A percentile compares a stretch with the other conserved stretches of the same genome.
phyloP scores from a whole-genome alignment of 2,113 vertebrate species.

The Perccottus glenii region DNA sequence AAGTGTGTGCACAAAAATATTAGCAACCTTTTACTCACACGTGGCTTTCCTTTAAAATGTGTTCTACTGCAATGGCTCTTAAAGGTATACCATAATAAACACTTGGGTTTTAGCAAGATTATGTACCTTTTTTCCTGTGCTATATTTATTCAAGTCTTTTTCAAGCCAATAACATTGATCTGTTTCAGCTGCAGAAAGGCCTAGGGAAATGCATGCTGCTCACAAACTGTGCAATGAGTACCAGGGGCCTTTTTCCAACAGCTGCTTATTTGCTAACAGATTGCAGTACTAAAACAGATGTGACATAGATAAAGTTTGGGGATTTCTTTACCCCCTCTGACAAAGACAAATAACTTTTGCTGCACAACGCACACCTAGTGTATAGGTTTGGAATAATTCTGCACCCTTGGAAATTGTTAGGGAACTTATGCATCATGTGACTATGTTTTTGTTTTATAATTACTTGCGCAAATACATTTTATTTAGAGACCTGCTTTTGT shows the following conservation, averaged over 20 bases:
- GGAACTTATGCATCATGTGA: constrained; percentile 13
- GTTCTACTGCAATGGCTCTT: neutral
- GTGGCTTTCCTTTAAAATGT: neutral
- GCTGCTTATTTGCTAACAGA: constrained; percentile 69
- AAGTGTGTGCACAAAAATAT: neutral
- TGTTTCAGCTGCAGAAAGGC: constrained; percentile 63
- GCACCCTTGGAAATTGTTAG: constrained; percentile 8
- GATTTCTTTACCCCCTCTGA: constrained; percentile 16
- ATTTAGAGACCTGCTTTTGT: neutral
- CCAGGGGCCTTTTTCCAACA: constrained; percentile 64
- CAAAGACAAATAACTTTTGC: constrained; percentile 37
- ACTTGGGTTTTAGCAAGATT: constrained; percentile 12
- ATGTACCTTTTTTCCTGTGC: constrained; percentile 33
- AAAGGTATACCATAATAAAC: constrained; percentile 6
- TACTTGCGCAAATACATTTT: neutral
- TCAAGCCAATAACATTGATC: constrained; percentile 60
- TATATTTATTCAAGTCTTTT: constrained; percentile 43
- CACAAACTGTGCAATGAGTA: constrained; percentile 64
- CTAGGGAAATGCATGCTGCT: constrained; percentile 55
- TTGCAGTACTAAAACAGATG: constrained; percentile 63
- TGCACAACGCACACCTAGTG: constrained; percentile 9
- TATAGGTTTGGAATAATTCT: constrained; percentile 25
- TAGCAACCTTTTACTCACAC: neutral
- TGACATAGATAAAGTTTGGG: constrained; percentile 57
- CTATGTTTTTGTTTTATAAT: neutral